These are phyloP conservation scores for Chrysogorgia sp. DNA, from an alignment of 92 coral and sea anemone species.

Conservation along the genomic window DNA sequence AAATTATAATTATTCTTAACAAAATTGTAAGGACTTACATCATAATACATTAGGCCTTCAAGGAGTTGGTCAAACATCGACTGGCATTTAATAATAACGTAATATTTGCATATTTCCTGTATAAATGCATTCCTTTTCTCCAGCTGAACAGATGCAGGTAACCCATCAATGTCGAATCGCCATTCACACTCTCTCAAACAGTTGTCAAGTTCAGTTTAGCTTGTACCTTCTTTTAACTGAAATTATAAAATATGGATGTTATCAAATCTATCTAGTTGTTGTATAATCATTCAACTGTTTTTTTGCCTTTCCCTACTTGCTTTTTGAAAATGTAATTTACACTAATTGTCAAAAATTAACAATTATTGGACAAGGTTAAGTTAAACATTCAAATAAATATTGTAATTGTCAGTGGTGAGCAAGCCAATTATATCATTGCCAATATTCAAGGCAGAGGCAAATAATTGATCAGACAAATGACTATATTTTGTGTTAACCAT, in stretches of 20 bases:
- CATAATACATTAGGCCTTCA: not conserved
- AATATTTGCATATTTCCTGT: not conserved
- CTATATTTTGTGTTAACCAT: too few species aligned
- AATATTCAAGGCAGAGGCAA: too few species aligned
- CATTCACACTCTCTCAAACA: slow-evolving; percentile 26
- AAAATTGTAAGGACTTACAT: not conserved
- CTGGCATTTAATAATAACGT: slow-evolving; percentile 21
- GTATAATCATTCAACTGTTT: not conserved
- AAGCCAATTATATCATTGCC: too few species aligned
- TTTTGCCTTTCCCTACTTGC: not conserved
- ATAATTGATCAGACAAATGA: too few species aligned
- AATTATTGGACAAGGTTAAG: too few species aligned
- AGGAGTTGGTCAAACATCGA: slow-evolving; percentile 47
- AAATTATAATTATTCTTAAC: too few species aligned
- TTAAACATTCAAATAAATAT: too few species aligned
- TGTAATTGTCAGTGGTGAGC: too few species aligned
- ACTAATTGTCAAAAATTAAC: too few species aligned
- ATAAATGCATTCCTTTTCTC: slow-evolving; percentile 12
- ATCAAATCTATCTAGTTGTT: not conserved
- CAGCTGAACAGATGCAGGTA: slow-evolving; percentile 2
- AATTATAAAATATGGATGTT: not conserved
- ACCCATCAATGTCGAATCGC: slow-evolving; percentile 10
- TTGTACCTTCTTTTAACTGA: slow-evolving; percentile 45
- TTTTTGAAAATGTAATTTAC: too few species aligned
- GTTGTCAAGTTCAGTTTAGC: slow-evolving; percentile 37